Conservation (phyloP, 1,140 invertebrate genomes). For the Papilio helenus region DNA sequence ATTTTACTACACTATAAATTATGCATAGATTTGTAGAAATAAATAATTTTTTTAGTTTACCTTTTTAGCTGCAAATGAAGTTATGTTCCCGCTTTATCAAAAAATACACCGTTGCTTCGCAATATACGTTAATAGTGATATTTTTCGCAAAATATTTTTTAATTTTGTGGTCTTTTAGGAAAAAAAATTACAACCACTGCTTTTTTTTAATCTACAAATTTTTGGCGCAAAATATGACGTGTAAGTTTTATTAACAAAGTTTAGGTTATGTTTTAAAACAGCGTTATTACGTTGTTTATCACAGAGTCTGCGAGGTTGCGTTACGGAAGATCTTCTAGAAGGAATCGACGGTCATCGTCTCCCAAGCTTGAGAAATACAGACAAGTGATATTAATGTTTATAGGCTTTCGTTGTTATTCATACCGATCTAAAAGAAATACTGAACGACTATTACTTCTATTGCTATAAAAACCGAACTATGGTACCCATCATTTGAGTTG, state of each 20-base stretch:
- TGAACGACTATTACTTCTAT: background rate
- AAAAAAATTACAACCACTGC: no score
- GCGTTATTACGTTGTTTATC: background rate
- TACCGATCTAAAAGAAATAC: background rate
- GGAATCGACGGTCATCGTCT: slow-evolving; percentile 46
- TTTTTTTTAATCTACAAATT: no score
- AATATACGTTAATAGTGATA: background rate
- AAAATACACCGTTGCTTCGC: background rate
- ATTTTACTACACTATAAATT: background rate
- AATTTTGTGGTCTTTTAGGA: background rate
- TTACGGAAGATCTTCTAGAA: slow-evolving; percentile 47
- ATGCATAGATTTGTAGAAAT: background rate
- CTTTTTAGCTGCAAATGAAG: background rate
- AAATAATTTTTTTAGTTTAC: background rate
- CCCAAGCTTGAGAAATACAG: slow-evolving; percentile 59
- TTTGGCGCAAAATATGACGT: background rate
- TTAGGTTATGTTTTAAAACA: background rate
- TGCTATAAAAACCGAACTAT: no score
- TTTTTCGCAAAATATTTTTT: background rate
- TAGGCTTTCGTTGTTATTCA: slow-evolving; percentile 35
- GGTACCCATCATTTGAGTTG: no score
- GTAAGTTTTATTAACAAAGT: background rate
- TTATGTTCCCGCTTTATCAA: background rate
- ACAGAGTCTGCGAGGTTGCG: slow-evolving; percentile 47
- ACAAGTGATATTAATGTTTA: slow-evolving; percentile 51